Percentiles rank a stretch among this genome's conserved stretches.
These are phyloP conservation scores for Rhynchotus rufescens DNA, from an alignment of 2,797 vertebrate genomes.

Conservation along the genomic window DNA sequence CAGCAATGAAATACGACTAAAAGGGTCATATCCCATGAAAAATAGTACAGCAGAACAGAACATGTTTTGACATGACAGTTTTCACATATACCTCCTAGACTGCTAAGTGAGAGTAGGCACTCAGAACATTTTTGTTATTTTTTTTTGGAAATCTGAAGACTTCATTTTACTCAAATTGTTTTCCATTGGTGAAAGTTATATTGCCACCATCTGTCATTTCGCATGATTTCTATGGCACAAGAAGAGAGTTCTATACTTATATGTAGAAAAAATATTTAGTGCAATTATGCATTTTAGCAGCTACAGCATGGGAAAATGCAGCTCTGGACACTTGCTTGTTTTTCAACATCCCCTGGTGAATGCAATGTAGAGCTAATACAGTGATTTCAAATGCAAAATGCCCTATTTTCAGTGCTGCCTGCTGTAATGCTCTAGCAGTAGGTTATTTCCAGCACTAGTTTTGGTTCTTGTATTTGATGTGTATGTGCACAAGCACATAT, in stretches of 20 bases:
- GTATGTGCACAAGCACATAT: too few relatives aligned
- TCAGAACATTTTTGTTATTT: not conserved
- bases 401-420: not conserved
- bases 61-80: not conserved
- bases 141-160: not conserved
- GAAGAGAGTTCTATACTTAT: not conserved
- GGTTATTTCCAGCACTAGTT: too few relatives aligned
- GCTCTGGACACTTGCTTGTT: not conserved
- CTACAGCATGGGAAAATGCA: not conserved
- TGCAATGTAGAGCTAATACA: accelerated
- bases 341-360: not conserved
- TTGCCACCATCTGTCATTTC: not conserved
- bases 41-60: not conserved
- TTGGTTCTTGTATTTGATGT: too few relatives aligned
- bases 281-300: not conserved
- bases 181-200: not conserved
- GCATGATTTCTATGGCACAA: not conserved
- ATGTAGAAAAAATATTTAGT: not conserved
- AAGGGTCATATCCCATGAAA: not conserved
- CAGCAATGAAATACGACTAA: not conserved
- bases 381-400: not conserved
- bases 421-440: not conserved
- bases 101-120: not conserved
- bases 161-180: not conserved
- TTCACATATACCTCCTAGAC: not conserved